Evolutionary conservation across 2,797 vertebrate species (phyloP).

Genomic region (Chrysocyon brachyurus): DNA sequence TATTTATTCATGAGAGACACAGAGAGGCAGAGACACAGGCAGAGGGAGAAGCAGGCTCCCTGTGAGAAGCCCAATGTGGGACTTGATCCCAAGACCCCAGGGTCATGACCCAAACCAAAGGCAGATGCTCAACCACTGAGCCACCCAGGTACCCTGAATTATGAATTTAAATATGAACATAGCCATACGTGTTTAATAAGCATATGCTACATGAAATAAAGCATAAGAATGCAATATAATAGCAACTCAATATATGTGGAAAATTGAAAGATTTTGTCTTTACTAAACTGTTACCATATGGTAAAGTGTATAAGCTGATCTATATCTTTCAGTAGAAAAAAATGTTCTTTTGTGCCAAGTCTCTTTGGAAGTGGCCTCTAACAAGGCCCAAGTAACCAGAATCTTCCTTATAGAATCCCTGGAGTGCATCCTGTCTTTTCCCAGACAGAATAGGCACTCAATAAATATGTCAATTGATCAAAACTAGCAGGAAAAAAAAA

Average conservation of each 20-base stretch:
- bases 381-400: not conserved
- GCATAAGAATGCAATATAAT: not conserved
- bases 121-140: no score
- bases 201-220: not conserved
- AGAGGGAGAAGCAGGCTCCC: no score
- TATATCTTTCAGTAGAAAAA: not conserved
- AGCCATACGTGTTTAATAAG: slow-evolving; percentile 16
- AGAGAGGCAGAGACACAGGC: no score
- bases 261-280: not conserved
- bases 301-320: not conserved
- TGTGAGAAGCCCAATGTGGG: no score
- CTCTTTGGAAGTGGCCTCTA: not conserved
- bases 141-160: not conserved
- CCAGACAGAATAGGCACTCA: not conserved
- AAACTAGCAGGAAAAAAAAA: not conserved
- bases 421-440: not conserved
- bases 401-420: not conserved
- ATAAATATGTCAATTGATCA: not conserved
- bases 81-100: no score
- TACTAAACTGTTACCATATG: not conserved
- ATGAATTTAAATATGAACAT: not conserved
- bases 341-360: not conserved
- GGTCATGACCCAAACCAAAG: no score
- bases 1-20: no score
- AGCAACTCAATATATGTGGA: not conserved